phyloP scores from a whole-genome alignment of 1,140 invertebrate genomes.

The Brachionus sp. region DNA sequence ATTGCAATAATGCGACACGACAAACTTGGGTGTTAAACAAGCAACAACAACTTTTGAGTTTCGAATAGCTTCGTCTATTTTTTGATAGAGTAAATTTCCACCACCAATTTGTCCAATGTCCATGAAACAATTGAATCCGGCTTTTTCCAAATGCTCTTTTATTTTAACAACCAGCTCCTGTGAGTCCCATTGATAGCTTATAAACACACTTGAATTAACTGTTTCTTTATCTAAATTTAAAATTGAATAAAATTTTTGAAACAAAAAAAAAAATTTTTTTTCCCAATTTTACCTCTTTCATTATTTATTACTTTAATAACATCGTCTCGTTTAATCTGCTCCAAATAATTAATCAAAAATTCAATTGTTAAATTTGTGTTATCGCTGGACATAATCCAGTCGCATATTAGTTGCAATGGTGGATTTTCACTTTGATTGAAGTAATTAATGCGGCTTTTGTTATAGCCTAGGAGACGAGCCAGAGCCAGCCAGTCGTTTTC shows the following conservation, averaged over 20 bases:
- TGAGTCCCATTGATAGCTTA: slow-evolving; percentile 61
- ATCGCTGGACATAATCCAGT: slow-evolving; percentile 61
- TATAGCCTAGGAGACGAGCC: slow-evolving; percentile 58
- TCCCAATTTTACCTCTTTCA: slow-evolving; percentile 51
- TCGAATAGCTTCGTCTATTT: slow-evolving; percentile 60
- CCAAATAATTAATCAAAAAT: slow-evolving; percentile 57
- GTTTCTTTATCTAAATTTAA: slow-evolving; percentile 51
- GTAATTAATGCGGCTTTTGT: slow-evolving; percentile 54
- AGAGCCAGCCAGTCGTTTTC: slow-evolving; percentile 57
- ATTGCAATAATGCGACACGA: slow-evolving; percentile 59
- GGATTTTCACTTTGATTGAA: slow-evolving; percentile 59
- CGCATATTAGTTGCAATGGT: slow-evolving; percentile 56
- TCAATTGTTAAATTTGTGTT: slow-evolving; percentile 60
- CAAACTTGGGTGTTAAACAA: slow-evolving; percentile 60
- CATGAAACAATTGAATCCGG: slow-evolving; percentile 61
- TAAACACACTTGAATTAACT: slow-evolving; percentile 58
- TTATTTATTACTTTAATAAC: slow-evolving; percentile 56
- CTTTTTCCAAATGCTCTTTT: slow-evolving; percentile 55
- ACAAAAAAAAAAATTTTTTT: not conserved
- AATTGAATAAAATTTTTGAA: not conserved
- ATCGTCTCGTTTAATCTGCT: slow-evolving; percentile 58
- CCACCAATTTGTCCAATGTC: slow-evolving; percentile 61
- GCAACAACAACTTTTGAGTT: slow-evolving; percentile 55
- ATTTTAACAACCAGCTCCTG: slow-evolving; percentile 56
- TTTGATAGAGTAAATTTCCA: slow-evolving; percentile 59